phyloP scores from a whole-genome alignment of 37 sponge, comb jelly and placozoan species.

The Hormiphora californensis region DNA sequence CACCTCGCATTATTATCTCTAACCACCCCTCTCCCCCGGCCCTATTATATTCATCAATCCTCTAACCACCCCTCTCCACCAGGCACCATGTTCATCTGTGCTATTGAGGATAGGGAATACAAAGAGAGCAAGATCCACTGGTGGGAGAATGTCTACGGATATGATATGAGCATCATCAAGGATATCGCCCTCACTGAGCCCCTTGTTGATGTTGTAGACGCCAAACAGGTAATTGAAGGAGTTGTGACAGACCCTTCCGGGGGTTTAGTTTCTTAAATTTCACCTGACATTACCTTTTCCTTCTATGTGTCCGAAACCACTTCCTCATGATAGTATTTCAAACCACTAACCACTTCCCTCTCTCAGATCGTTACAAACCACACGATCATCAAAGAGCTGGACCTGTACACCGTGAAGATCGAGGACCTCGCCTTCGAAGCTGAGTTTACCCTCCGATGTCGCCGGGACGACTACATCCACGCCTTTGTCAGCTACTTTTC shows the following conservation, averaged over 20 bases:
- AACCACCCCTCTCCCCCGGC: too few relatives aligned
- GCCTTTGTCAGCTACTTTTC: conserved; percentile 89
- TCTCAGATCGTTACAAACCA: conserved; percentile 26
- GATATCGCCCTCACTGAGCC: conserved; percentile 87
- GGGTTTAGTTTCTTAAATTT: too few relatives aligned
- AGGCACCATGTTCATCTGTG: conserved; percentile 71
- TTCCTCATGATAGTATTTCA: too few relatives aligned
- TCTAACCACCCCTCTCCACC: too few relatives aligned
- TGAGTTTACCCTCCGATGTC: conserved; percentile 68
- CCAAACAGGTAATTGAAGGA: conserved; percentile 68
- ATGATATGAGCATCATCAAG: conserved; percentile 89
- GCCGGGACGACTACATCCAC: conserved; percentile 88
- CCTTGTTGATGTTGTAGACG: conserved; percentile 92
- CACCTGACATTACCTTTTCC: too few relatives aligned
- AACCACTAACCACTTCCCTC: neutral
- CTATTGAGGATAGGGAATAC: conserved; percentile 94
- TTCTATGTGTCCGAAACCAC: too few relatives aligned
- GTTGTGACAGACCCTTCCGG: too few relatives aligned
- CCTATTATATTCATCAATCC: too few relatives aligned
- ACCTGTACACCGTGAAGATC: conserved; percentile 78
- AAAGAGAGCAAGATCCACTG: conserved; percentile 96
- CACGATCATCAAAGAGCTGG: conserved; percentile 68
- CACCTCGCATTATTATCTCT: too few relatives aligned
- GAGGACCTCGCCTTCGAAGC: conserved; percentile 75
- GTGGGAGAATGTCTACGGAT: conserved; percentile 99